Evolutionary conservation across 1,140 invertebrate genomes (phyloP), one percentile per base, ranked within the genome.

Genomic region (Neocloeon triangulifer): DNA sequence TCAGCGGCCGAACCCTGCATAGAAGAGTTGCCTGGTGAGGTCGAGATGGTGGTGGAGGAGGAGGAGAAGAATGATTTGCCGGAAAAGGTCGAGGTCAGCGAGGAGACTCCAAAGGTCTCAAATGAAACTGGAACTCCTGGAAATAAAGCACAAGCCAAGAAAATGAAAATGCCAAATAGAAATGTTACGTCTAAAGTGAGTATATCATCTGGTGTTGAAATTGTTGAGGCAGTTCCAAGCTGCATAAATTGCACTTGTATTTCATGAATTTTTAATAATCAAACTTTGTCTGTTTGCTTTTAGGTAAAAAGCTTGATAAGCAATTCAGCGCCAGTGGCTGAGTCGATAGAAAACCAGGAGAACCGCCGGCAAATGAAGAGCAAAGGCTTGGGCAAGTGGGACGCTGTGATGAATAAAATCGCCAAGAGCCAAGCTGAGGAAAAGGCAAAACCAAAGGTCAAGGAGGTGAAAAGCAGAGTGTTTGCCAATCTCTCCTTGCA

Each of bases 401-500:
- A 81, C 43, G 75, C 68, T 25, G 71, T 81, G 22, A 72, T 78
- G 64, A 76, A 70, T 51, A 80, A 80, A 52, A 75, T 76, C 30
- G 66, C 70, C 15, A 72, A 70, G 41, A 66, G 66, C 20, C 73
- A 76, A 43, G 61, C 53, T 14, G 68, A 74, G 40, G 64, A 69
- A 36, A 40, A 41, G 14, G 67, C 69, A 44, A 73, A 71, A 40
- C 61, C 52, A 0, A 66, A 70, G 29, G 35, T 50, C 30, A 80
- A 76, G 48, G 75, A 84, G 46, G 69, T 84, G 16, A 81, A 81
- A 46, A 76, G 76, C 3, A 72, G 75, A 52, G 70, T 81, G 17
- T 51, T 62, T 27, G 27, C 27, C 3, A 29, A 18, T 17, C 8
- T 29, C 27, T 14, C 10, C 8, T 14, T n/a, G n/a, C n/a, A n/a